Conservation (phyloP, 1,140 invertebrate genomes). For the Neodiprion fabricii region DNA sequence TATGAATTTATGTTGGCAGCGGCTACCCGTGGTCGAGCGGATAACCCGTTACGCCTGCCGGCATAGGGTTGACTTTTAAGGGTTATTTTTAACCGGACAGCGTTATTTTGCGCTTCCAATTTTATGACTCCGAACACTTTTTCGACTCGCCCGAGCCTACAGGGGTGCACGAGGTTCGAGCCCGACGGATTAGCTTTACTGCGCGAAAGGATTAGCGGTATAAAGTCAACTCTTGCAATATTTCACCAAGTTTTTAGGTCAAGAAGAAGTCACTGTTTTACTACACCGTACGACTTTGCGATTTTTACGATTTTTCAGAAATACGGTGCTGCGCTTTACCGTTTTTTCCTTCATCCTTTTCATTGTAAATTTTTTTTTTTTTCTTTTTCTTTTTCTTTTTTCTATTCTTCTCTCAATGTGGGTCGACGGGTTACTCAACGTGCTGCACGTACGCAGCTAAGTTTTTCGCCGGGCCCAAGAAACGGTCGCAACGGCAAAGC, state of each 20-base stretch:
- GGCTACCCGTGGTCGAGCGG: neutral
- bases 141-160: neutral
- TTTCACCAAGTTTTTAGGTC: conserved; percentile 19
- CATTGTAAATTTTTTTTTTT: conserved; percentile 28
- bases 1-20: neutral
- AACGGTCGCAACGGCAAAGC: neutral
- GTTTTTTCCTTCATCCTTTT: conserved; percentile 27
- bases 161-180: neutral
- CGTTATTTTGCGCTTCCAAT: conserved; percentile 9
- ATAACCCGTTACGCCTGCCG: neutral
- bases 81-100: conserved; percentile 12
- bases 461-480: neutral
- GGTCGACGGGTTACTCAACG: neutral
- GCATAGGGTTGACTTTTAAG: conserved; percentile 13
- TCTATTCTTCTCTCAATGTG: neutral
- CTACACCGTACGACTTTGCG: conserved; percentile 27
- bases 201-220: conserved; percentile 46
- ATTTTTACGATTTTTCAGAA: conserved; percentile 32
- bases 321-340: conserved; percentile 29
- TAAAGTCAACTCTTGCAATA: conserved; percentile 41
- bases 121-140: neutral
- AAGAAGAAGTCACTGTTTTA: conserved; percentile 11
- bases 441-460: neutral
- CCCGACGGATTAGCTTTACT: conserved; percentile 50
- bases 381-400: neutral